A percentile compares a stretch with the other conserved stretches of the same genome.
These are phyloP conservation scores for Didymodactylos carnosus DNA, from an alignment of 2,888 invertebrate genomes.

Conservation along the genomic window DNA sequence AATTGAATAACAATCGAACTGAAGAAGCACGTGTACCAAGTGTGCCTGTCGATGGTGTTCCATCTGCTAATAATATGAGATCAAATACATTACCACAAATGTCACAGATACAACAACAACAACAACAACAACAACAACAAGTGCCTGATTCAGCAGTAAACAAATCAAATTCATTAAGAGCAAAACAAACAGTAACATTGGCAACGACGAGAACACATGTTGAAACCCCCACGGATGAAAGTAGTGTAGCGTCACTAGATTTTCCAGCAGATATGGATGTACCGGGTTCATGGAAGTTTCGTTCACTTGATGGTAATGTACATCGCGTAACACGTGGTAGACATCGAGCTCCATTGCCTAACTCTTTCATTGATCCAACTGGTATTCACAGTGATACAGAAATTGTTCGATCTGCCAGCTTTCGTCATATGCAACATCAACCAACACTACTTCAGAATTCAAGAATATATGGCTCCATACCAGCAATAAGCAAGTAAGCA, in stretches of 20 bases:
- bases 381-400: not conserved
- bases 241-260: not conserved
- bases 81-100: not conserved
- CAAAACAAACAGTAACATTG: no score
- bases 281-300: not conserved
- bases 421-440: not conserved
- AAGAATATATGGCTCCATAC: not conserved
- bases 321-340: not conserved
- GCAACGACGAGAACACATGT: not conserved
- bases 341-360: not conserved
- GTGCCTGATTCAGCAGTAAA: no score
- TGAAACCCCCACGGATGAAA: not conserved
- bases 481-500: not conserved
- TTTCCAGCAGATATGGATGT: not conserved
- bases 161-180: no score
- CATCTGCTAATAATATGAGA: no score
- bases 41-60: no score
- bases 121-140: no score
- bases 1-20: not conserved
- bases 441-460: no score
- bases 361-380: not conserved
- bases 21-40: not conserved
- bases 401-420: not conserved
- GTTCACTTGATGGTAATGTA: not conserved
- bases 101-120: no score